A percentile compares a stretch with the other conserved stretches of the same genome.
Evolutionary conservation across 2,888 invertebrate species (phyloP).

Genomic region (Rosalia funebris): DNA sequence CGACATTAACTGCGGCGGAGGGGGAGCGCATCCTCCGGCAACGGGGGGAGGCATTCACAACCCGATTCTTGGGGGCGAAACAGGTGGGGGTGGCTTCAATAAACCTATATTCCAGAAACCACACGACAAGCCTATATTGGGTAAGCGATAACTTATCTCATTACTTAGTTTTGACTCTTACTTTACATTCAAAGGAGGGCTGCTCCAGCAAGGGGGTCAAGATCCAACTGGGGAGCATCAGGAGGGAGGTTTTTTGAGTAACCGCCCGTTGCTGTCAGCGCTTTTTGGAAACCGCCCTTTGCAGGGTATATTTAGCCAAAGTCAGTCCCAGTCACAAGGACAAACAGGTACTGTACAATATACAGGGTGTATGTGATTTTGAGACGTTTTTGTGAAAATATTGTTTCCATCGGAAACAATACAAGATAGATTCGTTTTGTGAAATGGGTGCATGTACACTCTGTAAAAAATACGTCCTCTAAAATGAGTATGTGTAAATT

Average conservation of each 20-base stretch:
- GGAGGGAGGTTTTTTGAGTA: no score
- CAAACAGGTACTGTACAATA: constrained; percentile 30
- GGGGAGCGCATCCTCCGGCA: constrained; percentile 9
- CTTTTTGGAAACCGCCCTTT: constrained; percentile 36
- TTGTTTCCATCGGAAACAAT: not conserved
- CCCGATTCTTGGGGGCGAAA: not conserved
- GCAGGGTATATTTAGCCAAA: constrained; percentile 37
- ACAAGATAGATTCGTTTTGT: no score
- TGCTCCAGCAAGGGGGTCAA: constrained; percentile 16
- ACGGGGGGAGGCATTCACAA: constrained; percentile 9
- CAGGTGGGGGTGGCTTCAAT: not conserved
- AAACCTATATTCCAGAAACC: not conserved
- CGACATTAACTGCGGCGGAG: constrained; percentile 50
- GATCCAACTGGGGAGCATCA: constrained; percentile 18
- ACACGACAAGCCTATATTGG: constrained; percentile 34
- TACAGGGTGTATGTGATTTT: not conserved
- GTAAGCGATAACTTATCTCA: constrained; percentile 22
- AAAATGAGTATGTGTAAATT: no score
- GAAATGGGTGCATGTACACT: no score
- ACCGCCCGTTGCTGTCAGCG: constrained; percentile 34
- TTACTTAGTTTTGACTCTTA: no score
- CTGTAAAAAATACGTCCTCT: no score
- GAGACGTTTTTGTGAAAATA: not conserved
- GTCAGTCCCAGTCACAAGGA: constrained; percentile 32
- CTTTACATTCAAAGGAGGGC: constrained; percentile 14